Conservation (phyloP, 2,797 vertebrate species). For the Myotis planiceps region DNA sequence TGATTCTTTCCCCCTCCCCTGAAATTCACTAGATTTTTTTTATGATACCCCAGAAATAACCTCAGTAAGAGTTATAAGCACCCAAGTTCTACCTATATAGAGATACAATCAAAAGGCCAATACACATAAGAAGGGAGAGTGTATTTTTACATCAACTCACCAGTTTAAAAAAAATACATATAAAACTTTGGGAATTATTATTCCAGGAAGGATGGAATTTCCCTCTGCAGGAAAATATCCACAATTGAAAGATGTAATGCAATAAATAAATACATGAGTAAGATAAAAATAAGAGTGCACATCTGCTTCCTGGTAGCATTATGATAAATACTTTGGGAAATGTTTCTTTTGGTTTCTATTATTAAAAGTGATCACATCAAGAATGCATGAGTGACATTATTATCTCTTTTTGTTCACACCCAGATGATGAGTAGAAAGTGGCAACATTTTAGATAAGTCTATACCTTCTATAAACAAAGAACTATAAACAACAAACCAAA, state of each 20-base stretch:
- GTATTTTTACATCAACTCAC: conserved; percentile 29
- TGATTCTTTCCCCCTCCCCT: neutral
- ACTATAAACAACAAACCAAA: neutral
- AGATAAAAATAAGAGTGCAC: conserved; percentile 68
- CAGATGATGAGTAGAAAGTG: conserved; percentile 50
- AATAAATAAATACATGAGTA: conserved; percentile 75
- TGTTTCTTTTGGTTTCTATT: conserved; percentile 79
- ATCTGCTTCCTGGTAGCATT: conserved; percentile 82
- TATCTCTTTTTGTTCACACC: conserved; percentile 58
- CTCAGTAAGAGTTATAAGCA: neutral
- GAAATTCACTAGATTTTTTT: neutral
- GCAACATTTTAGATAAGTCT: neutral
- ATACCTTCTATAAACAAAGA: neutral
- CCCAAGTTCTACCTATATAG: neutral
- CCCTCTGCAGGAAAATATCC: conserved; percentile 61
- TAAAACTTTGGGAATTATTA: conserved; percentile 67
- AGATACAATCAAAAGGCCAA: conserved; percentile 12
- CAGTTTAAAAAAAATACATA: conserved; percentile 26
- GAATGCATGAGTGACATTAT: conserved; percentile 54
- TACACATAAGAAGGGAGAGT: neutral
- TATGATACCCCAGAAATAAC: neutral
- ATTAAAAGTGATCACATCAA: conserved; percentile 80
- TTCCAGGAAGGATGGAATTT: conserved; percentile 83
- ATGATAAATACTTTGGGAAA: conserved; percentile 70
- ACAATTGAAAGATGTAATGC: conserved; percentile 58